These are phyloP conservation scores for Hippocampus abdominalis DNA, from an alignment of 2,113 vertebrate genomes.

Conservation along the genomic window DNA sequence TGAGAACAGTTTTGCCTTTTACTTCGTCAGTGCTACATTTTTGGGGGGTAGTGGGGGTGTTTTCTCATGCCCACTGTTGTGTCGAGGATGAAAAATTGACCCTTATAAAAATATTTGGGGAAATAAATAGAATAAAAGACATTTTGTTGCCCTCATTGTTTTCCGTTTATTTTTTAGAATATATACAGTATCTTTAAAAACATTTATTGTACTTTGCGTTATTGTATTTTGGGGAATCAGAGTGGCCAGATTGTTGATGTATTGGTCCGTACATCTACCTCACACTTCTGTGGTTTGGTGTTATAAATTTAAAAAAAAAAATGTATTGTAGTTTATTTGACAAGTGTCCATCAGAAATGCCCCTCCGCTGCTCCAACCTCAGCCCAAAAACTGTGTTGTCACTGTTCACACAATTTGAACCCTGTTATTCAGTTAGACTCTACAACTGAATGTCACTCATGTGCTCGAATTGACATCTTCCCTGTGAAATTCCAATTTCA, in stretches of 20 bases:
- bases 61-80: background rate
- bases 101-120: too few relatives aligned
- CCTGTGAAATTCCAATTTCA: slow-evolving; percentile 15
- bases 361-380: background rate
- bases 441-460: background rate
- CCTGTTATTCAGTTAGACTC: background rate
- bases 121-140: too few relatives aligned
- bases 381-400: background rate
- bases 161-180: too few relatives aligned
- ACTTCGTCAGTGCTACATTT: background rate
- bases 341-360: background rate
- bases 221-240: too few relatives aligned
- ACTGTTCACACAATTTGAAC: background rate
- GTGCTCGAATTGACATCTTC: background rate
- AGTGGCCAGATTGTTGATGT: too few relatives aligned
- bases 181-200: too few relatives aligned
- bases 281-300: too few relatives aligned
- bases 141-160: too few relatives aligned
- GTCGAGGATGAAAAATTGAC: too few relatives aligned
- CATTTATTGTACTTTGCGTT: too few relatives aligned
- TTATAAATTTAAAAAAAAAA: too few relatives aligned
- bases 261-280: too few relatives aligned
- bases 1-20: background rate
- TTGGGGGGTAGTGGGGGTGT: background rate
- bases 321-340: background rate